Percentiles rank a stretch among this genome's conserved stretches.
These are phyloP conservation scores for Turdus rufiventris DNA, from an alignment of 2,113 vertebrate genomes.

Conservation along the genomic window DNA sequence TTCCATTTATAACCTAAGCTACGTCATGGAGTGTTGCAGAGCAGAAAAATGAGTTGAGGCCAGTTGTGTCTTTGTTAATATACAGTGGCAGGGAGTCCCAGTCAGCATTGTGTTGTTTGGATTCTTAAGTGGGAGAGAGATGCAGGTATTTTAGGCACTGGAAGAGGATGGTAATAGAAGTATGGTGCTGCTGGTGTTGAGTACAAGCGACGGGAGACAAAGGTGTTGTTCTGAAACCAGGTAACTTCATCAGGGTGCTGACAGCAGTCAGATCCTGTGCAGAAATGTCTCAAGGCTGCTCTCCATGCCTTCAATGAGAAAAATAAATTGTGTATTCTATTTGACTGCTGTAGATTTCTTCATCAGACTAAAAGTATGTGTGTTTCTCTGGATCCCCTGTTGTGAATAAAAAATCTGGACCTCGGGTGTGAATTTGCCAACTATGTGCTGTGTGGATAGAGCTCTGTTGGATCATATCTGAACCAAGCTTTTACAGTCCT, in stretches of 20 bases:
- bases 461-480: neutral
- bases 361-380: neutral
- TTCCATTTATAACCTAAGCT: neutral
- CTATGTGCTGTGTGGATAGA: accelerated
- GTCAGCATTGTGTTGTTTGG: neutral
- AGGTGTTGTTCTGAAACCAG: neutral
- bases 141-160: neutral
- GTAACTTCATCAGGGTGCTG: neutral
- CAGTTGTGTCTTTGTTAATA: neutral
- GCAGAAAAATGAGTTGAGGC: neutral
- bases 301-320: neutral
- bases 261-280: neutral
- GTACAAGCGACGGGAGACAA: neutral
- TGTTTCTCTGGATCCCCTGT: neutral
- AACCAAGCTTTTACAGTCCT: neutral
- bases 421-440: neutral
- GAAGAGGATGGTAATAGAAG: neutral
- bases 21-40: accelerated
- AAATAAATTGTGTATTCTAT: neutral
- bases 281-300: neutral
- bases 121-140: neutral
- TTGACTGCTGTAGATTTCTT: neutral
- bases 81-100: neutral
- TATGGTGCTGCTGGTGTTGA: neutral
- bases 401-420: neutral